Conservation (phyloP, 2,888 invertebrate genomes). For the Drosophila tripunctata region DNA sequence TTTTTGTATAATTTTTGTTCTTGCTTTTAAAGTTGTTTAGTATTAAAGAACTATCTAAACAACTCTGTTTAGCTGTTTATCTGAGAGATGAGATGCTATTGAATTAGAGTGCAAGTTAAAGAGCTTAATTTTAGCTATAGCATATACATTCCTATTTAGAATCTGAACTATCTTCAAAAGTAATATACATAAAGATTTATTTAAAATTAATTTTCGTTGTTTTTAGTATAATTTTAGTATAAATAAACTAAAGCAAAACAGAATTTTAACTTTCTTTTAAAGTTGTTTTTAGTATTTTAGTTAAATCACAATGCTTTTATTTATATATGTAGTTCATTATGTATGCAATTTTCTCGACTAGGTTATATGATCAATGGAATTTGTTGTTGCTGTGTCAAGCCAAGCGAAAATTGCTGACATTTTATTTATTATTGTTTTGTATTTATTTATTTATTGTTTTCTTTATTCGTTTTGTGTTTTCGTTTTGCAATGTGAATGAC, state of each 20-base stretch:
- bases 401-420: constrained; percentile 28
- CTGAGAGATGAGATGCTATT: neutral
- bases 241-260: no score
- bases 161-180: no score
- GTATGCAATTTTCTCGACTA: neutral
- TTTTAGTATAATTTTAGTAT: no score
- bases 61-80: neutral
- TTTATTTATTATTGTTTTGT: constrained; percentile 7
- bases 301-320: no score
- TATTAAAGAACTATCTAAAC: neutral
- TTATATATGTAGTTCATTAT: neutral
- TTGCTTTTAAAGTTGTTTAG: neutral
- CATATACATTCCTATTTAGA: no score
- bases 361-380: constrained; percentile 13
- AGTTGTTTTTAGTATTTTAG: no score
- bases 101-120: neutral
- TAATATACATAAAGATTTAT: no score
- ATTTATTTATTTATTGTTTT: neutral
- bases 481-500: constrained; percentile 25
- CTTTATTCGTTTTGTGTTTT: neutral
- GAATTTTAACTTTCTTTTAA: no score
- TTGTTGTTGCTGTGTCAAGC: constrained; percentile 9
- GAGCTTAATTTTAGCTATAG: no score
- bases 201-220: no score
- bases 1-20: neutral